Evolutionary conservation across 1,140 invertebrate species (phyloP).

Genomic region (Calliopsis andreniformis): DNA sequence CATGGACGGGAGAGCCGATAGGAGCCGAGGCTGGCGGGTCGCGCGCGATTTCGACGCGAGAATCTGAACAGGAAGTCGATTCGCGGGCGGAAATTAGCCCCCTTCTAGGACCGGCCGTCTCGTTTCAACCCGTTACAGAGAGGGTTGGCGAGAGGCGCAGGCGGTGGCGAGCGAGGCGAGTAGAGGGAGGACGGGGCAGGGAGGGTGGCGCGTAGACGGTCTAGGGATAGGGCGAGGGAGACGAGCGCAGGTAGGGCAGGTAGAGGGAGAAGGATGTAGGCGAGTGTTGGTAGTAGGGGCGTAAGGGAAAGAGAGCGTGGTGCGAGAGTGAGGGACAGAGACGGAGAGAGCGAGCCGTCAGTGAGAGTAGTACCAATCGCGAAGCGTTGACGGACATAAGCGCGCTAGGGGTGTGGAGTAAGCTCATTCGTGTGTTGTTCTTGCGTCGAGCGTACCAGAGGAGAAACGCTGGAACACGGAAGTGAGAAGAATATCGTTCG

Average conservation of each 20-base stretch:
- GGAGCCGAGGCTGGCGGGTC: constrained; percentile 4
- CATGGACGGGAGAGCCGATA: constrained; percentile 1
- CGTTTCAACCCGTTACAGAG: constrained; percentile 42
- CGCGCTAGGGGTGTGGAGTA: constrained; percentile 54
- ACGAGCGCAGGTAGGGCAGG: constrained; percentile 3
- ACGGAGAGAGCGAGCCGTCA: constrained; percentile 40
- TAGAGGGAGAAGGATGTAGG: constrained; percentile 44
- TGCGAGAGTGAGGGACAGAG: background rate
- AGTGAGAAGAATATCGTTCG: constrained; percentile 15
- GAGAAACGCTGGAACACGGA: constrained; percentile 24
- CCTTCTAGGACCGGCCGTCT: constrained; percentile 45
- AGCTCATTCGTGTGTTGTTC: constrained; percentile 51
- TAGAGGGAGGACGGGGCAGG: background rate
- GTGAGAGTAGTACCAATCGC: constrained; percentile 60
- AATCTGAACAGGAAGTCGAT: constrained; percentile 59
- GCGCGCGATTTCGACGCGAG: constrained; percentile 37
- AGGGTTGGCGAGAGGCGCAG: constrained; percentile 10
- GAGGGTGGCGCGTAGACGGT: background rate
- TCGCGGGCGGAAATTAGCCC: constrained; percentile 61
- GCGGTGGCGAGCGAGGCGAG: constrained; percentile 5
- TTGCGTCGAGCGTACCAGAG: constrained; percentile 35
- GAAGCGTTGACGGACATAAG: constrained; percentile 59
- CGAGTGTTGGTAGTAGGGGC: background rate
- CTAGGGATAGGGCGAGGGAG: constrained; percentile 1
- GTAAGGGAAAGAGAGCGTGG: background rate